Conservation (phyloP, 2,113 vertebrate genomes). For the Aspidoscelis tigris region DNA sequence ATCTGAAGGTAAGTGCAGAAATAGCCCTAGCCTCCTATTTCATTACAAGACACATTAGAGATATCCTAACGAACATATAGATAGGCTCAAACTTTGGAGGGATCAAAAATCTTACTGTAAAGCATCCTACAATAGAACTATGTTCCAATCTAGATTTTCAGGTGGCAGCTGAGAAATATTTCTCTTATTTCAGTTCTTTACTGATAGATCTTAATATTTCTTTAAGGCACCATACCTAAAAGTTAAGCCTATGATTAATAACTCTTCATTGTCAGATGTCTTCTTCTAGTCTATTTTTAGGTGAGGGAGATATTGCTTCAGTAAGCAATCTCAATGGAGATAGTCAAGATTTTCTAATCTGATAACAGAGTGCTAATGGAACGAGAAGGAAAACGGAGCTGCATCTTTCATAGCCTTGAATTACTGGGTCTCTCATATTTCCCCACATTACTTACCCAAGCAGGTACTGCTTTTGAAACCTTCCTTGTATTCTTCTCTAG, state of each 20-base stretch:
- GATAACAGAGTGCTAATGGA: slow-evolving; percentile 68
- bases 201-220: slow-evolving; percentile 32
- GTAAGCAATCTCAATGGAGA: slow-evolving; percentile 38
- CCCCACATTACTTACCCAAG: slow-evolving; percentile 47
- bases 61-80: background rate
- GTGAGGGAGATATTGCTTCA: slow-evolving; percentile 41
- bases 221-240: slow-evolving; percentile 38
- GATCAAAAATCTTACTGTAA: slow-evolving; percentile 24
- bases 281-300: slow-evolving; percentile 32
- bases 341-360: slow-evolving; percentile 55
- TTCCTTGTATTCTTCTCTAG: slow-evolving; percentile 29
- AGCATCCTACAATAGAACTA: background rate
- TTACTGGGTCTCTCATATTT: slow-evolving; percentile 77
- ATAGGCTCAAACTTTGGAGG: no score
- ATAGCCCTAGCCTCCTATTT: no score
- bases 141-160: slow-evolving; percentile 45
- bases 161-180: slow-evolving; percentile 22
- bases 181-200: slow-evolving; percentile 47
- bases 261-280: slow-evolving; percentile 39
- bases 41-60: no score
- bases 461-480: slow-evolving; percentile 47
- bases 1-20: no score
- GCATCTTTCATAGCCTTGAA: slow-evolving; percentile 67
- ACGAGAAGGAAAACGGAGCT: slow-evolving; percentile 58
- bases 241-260: slow-evolving; percentile 37